Evolutionary conservation across 2,888 invertebrate species (phyloP).

Genomic region (Cynaeus angustus): DNA sequence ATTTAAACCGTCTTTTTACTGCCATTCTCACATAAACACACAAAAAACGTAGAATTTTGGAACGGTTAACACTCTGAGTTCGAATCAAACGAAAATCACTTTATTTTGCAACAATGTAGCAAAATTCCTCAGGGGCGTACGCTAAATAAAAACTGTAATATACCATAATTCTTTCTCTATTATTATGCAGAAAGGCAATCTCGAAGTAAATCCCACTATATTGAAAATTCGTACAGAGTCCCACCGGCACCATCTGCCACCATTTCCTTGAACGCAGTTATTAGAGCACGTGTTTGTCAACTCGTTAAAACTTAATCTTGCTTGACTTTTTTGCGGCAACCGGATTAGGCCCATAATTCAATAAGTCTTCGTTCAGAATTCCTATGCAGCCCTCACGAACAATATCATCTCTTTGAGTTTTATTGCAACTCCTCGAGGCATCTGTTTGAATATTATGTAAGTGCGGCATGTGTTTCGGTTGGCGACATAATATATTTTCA

Average conservation of each 20-base stretch:
- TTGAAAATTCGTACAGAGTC: conserved; percentile 20
- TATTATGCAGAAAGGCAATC: conserved; percentile 14
- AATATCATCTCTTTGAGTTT: conserved; percentile 17
- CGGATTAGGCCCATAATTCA: conserved; percentile 33
- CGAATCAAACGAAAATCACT: background rate
- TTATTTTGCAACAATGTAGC: background rate
- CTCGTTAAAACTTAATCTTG: conserved; percentile 39
- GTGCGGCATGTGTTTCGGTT: conserved; percentile 20
- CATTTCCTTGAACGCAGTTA: conserved; percentile 19
- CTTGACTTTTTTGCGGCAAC: conserved; percentile 18
- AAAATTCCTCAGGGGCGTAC: background rate
- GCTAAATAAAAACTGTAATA: conserved; percentile 9
- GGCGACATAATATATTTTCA: conserved; percentile 17
- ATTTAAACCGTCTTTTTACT: too few species aligned
- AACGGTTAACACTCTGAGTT: too few species aligned
- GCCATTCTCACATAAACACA: too few species aligned
- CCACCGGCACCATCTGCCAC: conserved; percentile 16
- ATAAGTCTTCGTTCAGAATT: conserved; percentile 15
- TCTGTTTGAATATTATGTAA: conserved; percentile 28
- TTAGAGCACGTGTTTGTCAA: conserved; percentile 37
- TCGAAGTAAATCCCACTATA: conserved; percentile 19
- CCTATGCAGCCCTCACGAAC: background rate
- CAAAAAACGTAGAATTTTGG: too few species aligned
- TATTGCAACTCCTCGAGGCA: conserved; percentile 15
- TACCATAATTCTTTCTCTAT: conserved; percentile 5